phyloP scores from a whole-genome alignment of 2,888 invertebrate genomes.

The Leptinotarsa peninsularis region DNA sequence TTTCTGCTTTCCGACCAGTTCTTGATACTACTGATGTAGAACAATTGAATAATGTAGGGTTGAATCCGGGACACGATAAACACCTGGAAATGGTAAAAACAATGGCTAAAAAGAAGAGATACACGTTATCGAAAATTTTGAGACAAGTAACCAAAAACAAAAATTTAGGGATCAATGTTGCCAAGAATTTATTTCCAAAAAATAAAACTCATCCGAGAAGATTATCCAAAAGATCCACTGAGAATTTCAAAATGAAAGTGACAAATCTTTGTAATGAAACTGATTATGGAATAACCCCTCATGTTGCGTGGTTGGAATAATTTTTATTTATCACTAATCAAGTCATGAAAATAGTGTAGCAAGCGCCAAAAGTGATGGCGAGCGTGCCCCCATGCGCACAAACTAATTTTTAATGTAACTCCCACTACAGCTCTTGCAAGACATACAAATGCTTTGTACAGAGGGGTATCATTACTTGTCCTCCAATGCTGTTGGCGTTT shows the following conservation, averaged over 20 bases:
- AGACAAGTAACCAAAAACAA: slow-evolving; percentile 59
- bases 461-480: too few relatives aligned
- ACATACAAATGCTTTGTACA: too few relatives aligned
- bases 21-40: slow-evolving; percentile 64
- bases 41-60: slow-evolving; percentile 68
- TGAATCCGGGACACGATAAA: slow-evolving; percentile 77
- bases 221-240: background rate
- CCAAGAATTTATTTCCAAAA: slow-evolving; percentile 58
- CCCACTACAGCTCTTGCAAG: too few relatives aligned
- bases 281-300: slow-evolving; percentile 28
- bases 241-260: slow-evolving; percentile 21
- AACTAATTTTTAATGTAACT: too few relatives aligned
- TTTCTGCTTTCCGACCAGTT: slow-evolving; percentile 78
- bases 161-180: slow-evolving; percentile 61
- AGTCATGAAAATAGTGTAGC: too few relatives aligned
- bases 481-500: too few relatives aligned
- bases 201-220: background rate
- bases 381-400: too few relatives aligned
- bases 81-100: slow-evolving; percentile 67
- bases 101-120: slow-evolving; percentile 54
- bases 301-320: slow-evolving; percentile 45
- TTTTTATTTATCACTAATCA: too few relatives aligned
- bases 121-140: slow-evolving; percentile 60
- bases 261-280: slow-evolving; percentile 9
- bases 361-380: too few relatives aligned